These are phyloP conservation scores for Rhodeus uyekii DNA, from an alignment of 2,797 vertebrate genomes.

Conservation along the genomic window DNA sequence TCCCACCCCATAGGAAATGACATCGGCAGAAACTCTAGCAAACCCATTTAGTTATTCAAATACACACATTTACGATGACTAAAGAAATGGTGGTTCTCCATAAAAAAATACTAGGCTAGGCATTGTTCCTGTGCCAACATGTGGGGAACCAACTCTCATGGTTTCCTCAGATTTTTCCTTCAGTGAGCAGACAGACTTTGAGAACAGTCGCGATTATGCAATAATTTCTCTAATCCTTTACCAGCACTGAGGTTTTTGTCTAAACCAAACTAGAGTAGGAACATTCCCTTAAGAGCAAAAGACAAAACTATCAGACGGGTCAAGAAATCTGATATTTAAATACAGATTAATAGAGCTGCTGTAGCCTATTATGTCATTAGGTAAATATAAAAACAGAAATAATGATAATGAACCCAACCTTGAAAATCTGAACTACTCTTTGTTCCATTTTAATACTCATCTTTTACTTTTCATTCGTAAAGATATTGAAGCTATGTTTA, in stretches of 20 bases:
- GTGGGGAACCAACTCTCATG: slow-evolving; percentile 16
- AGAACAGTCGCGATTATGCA: background rate
- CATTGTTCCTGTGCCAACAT: slow-evolving; percentile 35
- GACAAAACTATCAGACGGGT: background rate
- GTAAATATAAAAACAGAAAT: background rate
- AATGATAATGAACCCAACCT: too few species aligned
- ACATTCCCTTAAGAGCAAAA: background rate
- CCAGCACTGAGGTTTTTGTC: slow-evolving; percentile 17
- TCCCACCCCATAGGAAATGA: slow-evolving; percentile 39
- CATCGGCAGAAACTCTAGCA: slow-evolving; percentile 31
- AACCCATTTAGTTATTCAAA: slow-evolving; percentile 35
- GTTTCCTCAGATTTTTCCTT: slow-evolving; percentile 14
- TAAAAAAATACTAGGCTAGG: slow-evolving; percentile 18
- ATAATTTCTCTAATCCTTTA: slow-evolving; percentile 3
- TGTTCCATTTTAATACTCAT: background rate
- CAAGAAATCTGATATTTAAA: background rate
- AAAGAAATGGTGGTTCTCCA: slow-evolving; percentile 1
- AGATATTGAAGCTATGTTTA: background rate
- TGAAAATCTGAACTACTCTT: background rate
- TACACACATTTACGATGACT: slow-evolving; percentile 43
- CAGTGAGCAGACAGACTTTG: slow-evolving; percentile 6
- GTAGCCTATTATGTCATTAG: background rate
- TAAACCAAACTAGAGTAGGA: slow-evolving; percentile 8
- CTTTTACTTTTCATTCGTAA: background rate
- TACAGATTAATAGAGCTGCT: background rate